Evolutionary conservation across 92 coral and sea anemone species (phyloP).

Genomic region (Porites cylindrica): DNA sequence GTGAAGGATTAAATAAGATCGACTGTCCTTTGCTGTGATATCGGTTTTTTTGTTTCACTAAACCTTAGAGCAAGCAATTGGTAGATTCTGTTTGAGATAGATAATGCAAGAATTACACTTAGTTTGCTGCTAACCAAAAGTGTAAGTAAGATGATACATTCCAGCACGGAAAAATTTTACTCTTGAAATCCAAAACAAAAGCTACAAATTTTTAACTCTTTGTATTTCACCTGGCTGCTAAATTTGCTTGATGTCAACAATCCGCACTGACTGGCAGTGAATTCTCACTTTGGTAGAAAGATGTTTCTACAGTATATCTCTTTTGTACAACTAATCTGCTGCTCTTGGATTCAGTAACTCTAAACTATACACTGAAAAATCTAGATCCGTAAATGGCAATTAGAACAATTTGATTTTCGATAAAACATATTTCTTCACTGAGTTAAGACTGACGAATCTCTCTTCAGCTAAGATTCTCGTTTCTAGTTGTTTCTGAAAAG

Average conservation of each 20-base stretch:
- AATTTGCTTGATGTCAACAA: neutral
- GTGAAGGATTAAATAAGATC: conserved; percentile 8
- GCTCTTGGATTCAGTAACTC: neutral
- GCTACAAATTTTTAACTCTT: neutral
- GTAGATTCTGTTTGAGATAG: conserved; percentile 26
- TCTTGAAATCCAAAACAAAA: neutral
- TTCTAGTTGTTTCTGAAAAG: neutral
- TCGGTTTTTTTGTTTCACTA: conserved; percentile 21
- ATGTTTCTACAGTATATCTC: neutral
- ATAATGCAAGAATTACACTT: neutral
- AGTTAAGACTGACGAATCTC: neutral
- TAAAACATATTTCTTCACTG: neutral
- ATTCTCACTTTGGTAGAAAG: neutral
- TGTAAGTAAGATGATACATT: neutral
- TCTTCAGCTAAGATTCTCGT: neutral
- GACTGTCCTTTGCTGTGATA: conserved; percentile 17
- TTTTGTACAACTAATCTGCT: neutral
- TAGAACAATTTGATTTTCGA: neutral
- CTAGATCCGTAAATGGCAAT: neutral
- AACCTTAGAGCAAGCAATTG: conserved; percentile 25
- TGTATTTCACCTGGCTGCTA: neutral
- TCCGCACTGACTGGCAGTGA: neutral
- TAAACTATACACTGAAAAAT: conserved; percentile 4
- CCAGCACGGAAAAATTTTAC: conserved; percentile 14
- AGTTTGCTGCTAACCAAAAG: neutral